Percentiles rank a stretch among this genome's conserved stretches.
phyloP scores from a whole-genome alignment of 2,797 vertebrate genomes.

The Esox lucius region DNA sequence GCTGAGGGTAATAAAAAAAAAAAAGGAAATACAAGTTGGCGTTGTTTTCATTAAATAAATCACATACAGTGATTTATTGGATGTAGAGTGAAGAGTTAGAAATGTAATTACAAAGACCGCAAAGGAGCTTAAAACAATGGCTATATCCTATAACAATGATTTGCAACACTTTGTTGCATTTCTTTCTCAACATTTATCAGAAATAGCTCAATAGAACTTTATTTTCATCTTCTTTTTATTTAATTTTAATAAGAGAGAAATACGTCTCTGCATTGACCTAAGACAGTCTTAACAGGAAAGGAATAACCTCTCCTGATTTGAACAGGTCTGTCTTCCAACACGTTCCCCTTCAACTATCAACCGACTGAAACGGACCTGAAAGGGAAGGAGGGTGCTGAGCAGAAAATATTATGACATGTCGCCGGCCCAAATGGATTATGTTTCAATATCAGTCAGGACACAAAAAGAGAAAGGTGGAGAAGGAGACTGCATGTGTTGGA shows the following conservation, averaged over 20 bases:
- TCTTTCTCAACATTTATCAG: background rate
- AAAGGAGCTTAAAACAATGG: background rate
- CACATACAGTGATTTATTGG: too few species aligned
- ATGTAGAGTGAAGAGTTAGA: too few species aligned
- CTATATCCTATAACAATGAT: background rate
- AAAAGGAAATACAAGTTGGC: too few species aligned
- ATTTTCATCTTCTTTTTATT: background rate
- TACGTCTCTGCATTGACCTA: background rate
- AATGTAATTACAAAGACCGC: too few species aligned
- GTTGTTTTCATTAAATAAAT: too few species aligned
- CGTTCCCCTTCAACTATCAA: constrained; percentile 57
- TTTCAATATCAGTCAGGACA: constrained; percentile 80
- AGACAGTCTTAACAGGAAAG: constrained; percentile 2
- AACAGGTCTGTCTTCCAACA: constrained; percentile 49
- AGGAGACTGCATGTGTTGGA: constrained; percentile 56
- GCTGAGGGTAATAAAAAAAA: too few species aligned
- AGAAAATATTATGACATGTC: constrained; percentile 77
- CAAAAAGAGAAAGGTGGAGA: constrained; percentile 49
- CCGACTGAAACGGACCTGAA: constrained; percentile 65
- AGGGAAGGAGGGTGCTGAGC: constrained; percentile 37
- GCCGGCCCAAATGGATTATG: constrained; percentile 80
- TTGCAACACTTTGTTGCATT: background rate
- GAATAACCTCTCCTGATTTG: background rate
- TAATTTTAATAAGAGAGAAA: constrained; percentile 14
- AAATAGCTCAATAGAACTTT: background rate